phyloP scores from a whole-genome alignment of 2,113 vertebrate genomes.

The Limnothrissa miodon region DNA sequence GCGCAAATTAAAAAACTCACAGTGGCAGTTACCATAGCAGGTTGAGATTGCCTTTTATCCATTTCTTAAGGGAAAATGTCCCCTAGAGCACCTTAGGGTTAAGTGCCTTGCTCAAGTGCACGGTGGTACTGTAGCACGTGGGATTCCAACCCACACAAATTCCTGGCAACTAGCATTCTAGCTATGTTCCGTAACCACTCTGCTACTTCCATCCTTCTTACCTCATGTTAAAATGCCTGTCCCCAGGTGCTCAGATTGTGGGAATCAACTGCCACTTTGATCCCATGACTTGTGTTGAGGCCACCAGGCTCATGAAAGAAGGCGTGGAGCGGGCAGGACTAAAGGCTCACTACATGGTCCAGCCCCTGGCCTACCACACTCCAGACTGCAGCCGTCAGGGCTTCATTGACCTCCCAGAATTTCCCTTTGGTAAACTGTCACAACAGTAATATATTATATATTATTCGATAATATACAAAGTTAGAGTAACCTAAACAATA shows the following conservation, averaged over 20 bases:
- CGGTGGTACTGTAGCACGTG: too few relatives aligned
- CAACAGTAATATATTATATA: background rate
- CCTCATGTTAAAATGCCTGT: background rate
- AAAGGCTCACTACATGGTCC: constrained; percentile 77
- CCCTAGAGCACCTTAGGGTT: too few relatives aligned
- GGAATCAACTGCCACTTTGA: constrained; percentile 85
- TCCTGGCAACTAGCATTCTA: too few relatives aligned
- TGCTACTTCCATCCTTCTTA: background rate
- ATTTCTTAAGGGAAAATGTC: too few relatives aligned
- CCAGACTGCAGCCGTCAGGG: constrained; percentile 79
- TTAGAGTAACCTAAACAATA: background rate
- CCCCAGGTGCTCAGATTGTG: constrained; percentile 75
- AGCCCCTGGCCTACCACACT: constrained; percentile 78
- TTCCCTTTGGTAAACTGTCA: constrained; percentile 74
- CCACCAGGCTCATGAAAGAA: constrained; percentile 78
- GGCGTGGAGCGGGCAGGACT: constrained; percentile 70
- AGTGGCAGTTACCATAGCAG: background rate
- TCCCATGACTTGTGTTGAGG: constrained; percentile 67
- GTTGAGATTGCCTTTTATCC: too few relatives aligned
- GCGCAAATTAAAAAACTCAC: background rate
- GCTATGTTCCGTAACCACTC: too few relatives aligned
- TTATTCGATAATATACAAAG: background rate
- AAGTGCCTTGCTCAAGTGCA: too few relatives aligned
- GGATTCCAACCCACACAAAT: too few relatives aligned
- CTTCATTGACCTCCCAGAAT: constrained; percentile 81